phyloP scores from a whole-genome alignment of 2,888 invertebrate species.

The Macrosoma leucophasiata region DNA sequence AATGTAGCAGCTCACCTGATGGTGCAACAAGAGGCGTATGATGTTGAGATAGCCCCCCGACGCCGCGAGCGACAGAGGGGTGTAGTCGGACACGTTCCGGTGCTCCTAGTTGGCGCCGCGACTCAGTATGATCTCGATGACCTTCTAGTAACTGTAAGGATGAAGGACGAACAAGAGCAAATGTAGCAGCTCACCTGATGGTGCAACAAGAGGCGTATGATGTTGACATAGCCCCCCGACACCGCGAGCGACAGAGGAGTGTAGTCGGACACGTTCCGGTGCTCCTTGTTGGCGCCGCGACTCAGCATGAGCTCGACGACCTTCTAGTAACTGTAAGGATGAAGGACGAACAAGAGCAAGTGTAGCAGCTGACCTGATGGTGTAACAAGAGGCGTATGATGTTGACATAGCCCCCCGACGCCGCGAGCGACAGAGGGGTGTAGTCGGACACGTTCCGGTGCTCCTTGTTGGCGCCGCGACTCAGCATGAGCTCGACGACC shows the following conservation, averaged over 20 bases:
- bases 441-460: too few relatives aligned
- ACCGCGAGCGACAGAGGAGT: constrained; percentile 99
- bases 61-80: constrained; percentile 97
- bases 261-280: constrained; percentile 99
- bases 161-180: too few relatives aligned
- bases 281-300: constrained; percentile 96
- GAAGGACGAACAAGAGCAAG: too few relatives aligned
- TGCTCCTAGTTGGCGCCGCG: constrained; percentile 97
- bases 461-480: too few relatives aligned
- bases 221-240: constrained; percentile 98
- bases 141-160: too few relatives aligned
- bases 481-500: too few relatives aligned
- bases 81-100: constrained; percentile 99
- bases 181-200: too few relatives aligned
- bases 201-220: constrained; percentile 94
- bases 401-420: too few relatives aligned
- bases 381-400: too few relatives aligned
- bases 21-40: constrained; percentile 95
- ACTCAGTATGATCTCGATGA: constrained; percentile 92
- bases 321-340: too few relatives aligned
- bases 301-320: constrained; percentile 93
- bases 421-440: constrained; percentile 98
- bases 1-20: too few relatives aligned
- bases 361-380: too few relatives aligned
- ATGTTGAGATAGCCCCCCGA: constrained; percentile 99